Evolutionary conservation across 2,888 invertebrate genomes (phyloP), one percentile per base, ranked within the genome.

Genomic region (Cylloceria caligata): DNA sequence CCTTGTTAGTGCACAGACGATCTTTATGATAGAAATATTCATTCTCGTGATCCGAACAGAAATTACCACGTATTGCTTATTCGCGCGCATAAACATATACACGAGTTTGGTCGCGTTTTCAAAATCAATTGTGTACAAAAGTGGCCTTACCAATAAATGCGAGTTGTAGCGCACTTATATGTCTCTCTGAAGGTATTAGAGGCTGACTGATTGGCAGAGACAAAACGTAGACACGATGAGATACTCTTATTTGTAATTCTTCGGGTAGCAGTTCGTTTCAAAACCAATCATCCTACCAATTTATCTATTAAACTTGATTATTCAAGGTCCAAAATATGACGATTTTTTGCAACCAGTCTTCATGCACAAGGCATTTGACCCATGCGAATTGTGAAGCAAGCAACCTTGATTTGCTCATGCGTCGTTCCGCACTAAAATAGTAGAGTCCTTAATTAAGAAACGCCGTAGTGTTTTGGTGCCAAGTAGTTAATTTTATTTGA

Each of bases 111-210:
- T 74, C 69, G 55, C 68, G 36, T 45, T 80, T 80, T 67, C 69
- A 36, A n/a, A n/a, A 34, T 77, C 68, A 62, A 73, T 77, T 73
- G 62, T 69, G 64, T 81, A 74, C 78, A 85, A 85, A 85, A 84
- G 85, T 85, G 85, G 85, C 85, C 85, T 85, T 85, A 85, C 82
- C 77, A 81, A 72, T 69, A 52, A 64, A 83, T 83, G 64, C 71
- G 75, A 83, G 75, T 69, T 64, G 71, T 81, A 83, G 80, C 80
- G 74, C 80, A 72, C 77, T 73, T 78, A 64, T 71, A 49, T 78
- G 60, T 81, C 13, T 52, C 45, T 55, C 24, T 34, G 52, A 30
- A 36, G 36, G 68, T 36, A 36, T 68, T 74, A n/a, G 52, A 65
- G 64, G 74, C 74, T 55, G 64, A 74, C 49, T 52, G 64, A 64